These are phyloP conservation scores for Tretioscincus oriximinensis DNA, from an alignment of 2,113 vertebrate genomes.

Conservation along the genomic window DNA sequence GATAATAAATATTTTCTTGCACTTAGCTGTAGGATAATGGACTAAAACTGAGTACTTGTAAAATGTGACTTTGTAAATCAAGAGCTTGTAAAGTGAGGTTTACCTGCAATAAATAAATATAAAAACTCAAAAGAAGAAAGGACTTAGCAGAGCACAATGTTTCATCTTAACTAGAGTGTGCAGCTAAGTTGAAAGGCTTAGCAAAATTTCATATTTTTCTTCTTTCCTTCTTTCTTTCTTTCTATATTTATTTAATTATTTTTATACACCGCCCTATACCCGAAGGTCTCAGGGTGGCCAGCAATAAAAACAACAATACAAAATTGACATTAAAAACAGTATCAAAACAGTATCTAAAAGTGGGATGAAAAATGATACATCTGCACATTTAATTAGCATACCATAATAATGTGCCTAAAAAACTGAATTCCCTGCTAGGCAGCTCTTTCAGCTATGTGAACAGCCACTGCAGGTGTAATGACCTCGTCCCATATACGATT, in stretches of 20 bases:
- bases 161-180: not conserved
- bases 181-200: conserved; percentile 10
- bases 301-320: too few species aligned
- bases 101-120: not conserved
- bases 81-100: too few species aligned
- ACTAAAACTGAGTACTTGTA: too few species aligned
- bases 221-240: not conserved
- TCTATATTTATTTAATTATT: too few species aligned
- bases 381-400: conserved; percentile 13
- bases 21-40: too few species aligned
- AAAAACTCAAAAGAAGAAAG: not conserved
- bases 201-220: not conserved
- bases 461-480: conserved; percentile 9
- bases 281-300: too few species aligned
- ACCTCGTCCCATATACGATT: not conserved
- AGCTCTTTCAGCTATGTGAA: conserved; percentile 8
- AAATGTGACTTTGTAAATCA: too few species aligned
- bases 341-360: too few species aligned
- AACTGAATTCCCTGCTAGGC: not conserved
- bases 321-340: too few species aligned
- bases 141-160: not conserved
- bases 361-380: not conserved
- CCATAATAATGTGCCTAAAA: not conserved
- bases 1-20: too few species aligned
- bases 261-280: too few species aligned